Conservation (phyloP, 2,797 vertebrate species). For the Falco concolor region DNA sequence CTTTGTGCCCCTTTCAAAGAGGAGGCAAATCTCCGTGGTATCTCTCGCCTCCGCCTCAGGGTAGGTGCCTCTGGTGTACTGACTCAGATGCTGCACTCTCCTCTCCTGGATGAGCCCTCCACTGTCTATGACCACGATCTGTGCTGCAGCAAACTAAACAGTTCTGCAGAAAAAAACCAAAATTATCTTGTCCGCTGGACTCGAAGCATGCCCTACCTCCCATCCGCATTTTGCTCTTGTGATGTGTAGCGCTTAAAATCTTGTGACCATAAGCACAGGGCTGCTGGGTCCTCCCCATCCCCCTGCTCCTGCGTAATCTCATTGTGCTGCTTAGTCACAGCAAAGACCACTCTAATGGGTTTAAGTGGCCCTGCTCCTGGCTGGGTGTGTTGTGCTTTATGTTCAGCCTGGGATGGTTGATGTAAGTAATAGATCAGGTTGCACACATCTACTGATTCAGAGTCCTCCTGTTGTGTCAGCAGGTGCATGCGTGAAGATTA, state of each 20-base stretch:
- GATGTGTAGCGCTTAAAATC: neutral
- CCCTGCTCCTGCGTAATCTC: neutral
- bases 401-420: neutral
- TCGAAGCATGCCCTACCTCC: neutral
- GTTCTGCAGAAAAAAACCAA: neutral
- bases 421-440: neutral
- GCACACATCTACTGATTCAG: neutral
- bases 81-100: neutral
- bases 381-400: neutral
- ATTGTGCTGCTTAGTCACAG: constrained; percentile 52
- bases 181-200: neutral
- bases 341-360: constrained; percentile 7
- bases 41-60: neutral
- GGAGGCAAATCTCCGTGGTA: constrained; percentile 1
- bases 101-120: neutral
- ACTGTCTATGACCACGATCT: neutral
- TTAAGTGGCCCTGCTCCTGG: constrained; percentile 1
- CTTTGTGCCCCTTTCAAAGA: constrained; percentile 18
- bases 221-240: neutral
- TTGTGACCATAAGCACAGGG: neutral
- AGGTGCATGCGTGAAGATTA: neutral
- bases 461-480: neutral
- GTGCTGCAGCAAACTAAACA: neutral
- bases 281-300: neutral
- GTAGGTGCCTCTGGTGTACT: neutral